These are phyloP conservation scores for Sphenopsis melanotis DNA, from an alignment of 2,797 vertebrate species.

Conservation along the genomic window DNA sequence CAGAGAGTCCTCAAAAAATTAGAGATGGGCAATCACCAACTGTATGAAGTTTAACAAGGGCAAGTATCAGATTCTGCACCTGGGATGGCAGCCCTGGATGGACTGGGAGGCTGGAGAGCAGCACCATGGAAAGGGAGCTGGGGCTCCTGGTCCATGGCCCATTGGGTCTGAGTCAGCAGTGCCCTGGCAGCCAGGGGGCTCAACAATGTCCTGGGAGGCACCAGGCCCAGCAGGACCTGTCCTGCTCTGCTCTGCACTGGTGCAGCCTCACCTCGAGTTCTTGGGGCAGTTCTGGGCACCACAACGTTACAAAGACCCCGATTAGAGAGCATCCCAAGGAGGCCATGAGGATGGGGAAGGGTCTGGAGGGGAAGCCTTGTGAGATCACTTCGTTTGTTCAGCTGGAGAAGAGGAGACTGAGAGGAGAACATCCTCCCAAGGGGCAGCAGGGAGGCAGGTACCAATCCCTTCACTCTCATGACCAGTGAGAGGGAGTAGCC, in stretches of 20 bases:
- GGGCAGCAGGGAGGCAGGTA: background rate
- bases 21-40: background rate
- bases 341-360: background rate
- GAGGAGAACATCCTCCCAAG: background rate
- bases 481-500: background rate
- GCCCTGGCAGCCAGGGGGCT: background rate
- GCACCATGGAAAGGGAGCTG: background rate
- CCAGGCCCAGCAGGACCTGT: background rate
- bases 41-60: background rate
- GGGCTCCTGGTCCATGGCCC: background rate
- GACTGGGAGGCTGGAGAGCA: background rate
- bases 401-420: background rate
- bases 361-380: background rate
- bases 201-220: background rate
- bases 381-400: background rate
- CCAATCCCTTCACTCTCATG: background rate
- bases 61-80: background rate
- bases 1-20: background rate
- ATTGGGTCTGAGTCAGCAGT: background rate
- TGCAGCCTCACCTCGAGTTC: fast-evolving
- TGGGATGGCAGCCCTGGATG: background rate
- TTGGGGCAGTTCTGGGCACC: background rate
- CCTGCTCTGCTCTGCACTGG: background rate
- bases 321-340: background rate
- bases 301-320: background rate